Conservation (phyloP, 2,797 vertebrate genomes). For the Alouatta caraya region DNA sequence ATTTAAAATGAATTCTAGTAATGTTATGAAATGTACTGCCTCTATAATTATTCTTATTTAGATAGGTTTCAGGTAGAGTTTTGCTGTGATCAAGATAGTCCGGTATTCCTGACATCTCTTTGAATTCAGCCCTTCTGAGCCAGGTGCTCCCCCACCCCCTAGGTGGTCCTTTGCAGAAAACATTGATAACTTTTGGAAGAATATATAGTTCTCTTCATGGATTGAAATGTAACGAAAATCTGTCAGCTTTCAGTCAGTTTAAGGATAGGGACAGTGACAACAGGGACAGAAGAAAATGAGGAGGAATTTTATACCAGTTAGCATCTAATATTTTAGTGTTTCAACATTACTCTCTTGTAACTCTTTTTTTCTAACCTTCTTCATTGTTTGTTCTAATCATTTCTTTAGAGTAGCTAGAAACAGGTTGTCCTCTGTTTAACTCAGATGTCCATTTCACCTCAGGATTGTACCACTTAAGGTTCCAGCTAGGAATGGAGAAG, state of each 20-base stretch:
- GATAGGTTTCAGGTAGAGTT: neutral
- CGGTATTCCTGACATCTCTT: neutral
- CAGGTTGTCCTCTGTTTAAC: neutral
- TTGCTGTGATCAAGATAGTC: neutral
- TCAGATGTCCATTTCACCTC: neutral
- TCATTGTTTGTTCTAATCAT: neutral
- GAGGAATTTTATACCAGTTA: neutral
- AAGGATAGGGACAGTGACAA: neutral
- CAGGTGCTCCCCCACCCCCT: neutral
- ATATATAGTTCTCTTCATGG: neutral
- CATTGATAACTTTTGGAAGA: neutral
- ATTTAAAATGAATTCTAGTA: constrained; percentile 33
- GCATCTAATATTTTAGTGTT: neutral
- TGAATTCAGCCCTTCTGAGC: neutral
- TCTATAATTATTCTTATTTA: neutral
- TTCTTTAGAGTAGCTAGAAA: constrained; percentile 13
- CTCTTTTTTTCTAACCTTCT: neutral
- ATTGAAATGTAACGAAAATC: constrained; percentile 11
- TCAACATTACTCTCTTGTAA: neutral
- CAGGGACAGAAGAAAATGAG: neutral
- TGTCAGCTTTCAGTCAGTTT: neutral
- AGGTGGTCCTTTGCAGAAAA: neutral
- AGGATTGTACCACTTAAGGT: neutral
- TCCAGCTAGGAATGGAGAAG: neutral
- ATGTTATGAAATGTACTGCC: neutral